Conservation (phyloP, 2,888 invertebrate genomes). For the Andrena praecox region DNA sequence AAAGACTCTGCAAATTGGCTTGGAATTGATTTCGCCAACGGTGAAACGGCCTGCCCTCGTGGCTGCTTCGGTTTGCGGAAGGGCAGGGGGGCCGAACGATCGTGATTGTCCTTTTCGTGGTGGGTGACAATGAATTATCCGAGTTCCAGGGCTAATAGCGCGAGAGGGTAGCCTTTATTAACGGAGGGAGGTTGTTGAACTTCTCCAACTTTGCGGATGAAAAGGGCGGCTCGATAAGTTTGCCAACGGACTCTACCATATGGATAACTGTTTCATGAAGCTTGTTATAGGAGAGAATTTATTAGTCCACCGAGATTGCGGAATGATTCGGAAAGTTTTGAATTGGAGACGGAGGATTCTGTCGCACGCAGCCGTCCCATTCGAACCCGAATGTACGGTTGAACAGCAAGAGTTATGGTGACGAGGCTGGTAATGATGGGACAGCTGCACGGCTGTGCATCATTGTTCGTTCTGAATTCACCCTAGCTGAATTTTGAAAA, state of each 20-base stretch:
- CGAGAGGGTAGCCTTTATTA: not conserved
- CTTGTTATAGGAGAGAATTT: constrained; percentile 2
- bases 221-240: not conserved
- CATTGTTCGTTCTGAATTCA: constrained; percentile 80
- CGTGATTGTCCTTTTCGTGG: not conserved
- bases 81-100: not conserved
- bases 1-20: constrained; percentile 78
- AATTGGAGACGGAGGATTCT: constrained; percentile 29
- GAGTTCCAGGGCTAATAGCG: not conserved
- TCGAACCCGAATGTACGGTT: not conserved
- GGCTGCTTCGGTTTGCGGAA: constrained; percentile 5
- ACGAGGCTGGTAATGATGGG: constrained; percentile 74
- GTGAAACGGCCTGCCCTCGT: constrained; percentile 2
- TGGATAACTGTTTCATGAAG: not conserved
- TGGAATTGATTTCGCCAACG: constrained; percentile 81
- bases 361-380: constrained; percentile 12
- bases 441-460: constrained; percentile 75
- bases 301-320: not conserved
- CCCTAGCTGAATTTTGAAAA: constrained; percentile 81
- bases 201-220: not conserved
- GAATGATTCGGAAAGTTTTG: constrained; percentile 26
- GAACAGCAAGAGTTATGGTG: constrained; percentile 69
- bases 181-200: not conserved
- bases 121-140: not conserved
- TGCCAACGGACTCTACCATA: not conserved